phyloP scores from a whole-genome alignment of 2,888 invertebrate genomes.

The Epinotia brunnichana region DNA sequence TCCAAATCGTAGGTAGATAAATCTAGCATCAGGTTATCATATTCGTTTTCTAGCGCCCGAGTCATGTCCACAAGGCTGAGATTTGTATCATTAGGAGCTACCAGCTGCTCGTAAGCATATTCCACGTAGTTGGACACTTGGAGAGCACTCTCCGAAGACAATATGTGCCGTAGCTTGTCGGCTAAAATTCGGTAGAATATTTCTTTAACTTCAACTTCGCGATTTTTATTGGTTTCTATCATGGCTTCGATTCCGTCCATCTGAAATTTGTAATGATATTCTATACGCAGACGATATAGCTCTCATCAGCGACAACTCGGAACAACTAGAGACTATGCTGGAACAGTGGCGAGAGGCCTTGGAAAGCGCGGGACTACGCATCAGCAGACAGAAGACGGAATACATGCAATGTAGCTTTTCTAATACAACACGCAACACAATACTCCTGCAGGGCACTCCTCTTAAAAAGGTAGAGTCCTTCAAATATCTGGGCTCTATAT shows the following conservation, averaged over 20 bases:
- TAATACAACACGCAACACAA: too few species aligned
- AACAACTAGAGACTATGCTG: too few species aligned
- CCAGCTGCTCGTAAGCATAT: constrained; percentile 85
- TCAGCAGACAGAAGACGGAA: too few species aligned
- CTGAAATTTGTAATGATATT: constrained; percentile 51
- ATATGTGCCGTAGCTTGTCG: constrained; percentile 78
- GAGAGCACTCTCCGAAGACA: constrained; percentile 84
- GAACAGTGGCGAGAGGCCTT: too few species aligned
- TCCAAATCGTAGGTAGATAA: constrained; percentile 71
- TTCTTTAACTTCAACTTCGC: constrained; percentile 71
- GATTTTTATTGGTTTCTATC: constrained; percentile 62
- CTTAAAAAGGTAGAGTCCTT: too few species aligned
- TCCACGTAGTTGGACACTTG: constrained; percentile 86
- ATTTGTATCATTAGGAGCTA: constrained; percentile 85
- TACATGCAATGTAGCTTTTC: too few species aligned
- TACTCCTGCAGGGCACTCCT: too few species aligned
- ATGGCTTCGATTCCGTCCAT: constrained; percentile 65
- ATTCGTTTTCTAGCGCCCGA: constrained; percentile 82
- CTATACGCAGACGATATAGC: too few species aligned
- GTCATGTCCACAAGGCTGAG: constrained; percentile 85
- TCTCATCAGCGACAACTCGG: too few species aligned
- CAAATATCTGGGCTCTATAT: too few species aligned
- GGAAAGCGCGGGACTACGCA: too few species aligned
- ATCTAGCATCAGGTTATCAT: constrained; percentile 71
- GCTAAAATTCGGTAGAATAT: constrained; percentile 70